phyloP scores from a whole-genome alignment of 1,140 invertebrate genomes.

The Brachionus sp. region DNA sequence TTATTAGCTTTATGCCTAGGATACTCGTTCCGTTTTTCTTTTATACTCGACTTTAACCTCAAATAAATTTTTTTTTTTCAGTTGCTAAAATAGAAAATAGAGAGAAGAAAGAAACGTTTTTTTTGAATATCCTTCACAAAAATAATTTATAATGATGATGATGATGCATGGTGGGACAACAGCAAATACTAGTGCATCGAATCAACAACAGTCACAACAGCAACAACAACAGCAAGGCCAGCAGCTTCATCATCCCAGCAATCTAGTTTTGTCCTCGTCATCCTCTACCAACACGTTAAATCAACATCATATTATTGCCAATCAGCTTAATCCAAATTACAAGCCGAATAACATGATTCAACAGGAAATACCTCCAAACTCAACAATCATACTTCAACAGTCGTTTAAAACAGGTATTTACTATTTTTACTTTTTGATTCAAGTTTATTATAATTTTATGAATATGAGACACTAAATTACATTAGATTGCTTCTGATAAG shows the following conservation, averaged over 20 bases:
- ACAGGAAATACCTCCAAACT: not conserved
- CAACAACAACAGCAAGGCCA: constrained; percentile 7
- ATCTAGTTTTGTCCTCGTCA: constrained; percentile 17
- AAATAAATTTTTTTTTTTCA: not conserved
- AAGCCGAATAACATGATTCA: constrained; percentile 7
- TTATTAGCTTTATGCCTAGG: not conserved
- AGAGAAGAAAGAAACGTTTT: not conserved
- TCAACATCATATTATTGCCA: not conserved
- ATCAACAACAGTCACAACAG: constrained; percentile 2
- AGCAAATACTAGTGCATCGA: constrained; percentile 38
- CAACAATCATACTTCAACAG: not conserved
- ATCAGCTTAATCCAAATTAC: not conserved
- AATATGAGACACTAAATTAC: not conserved
- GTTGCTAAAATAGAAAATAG: constrained; percentile 19
- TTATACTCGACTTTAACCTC: not conserved
- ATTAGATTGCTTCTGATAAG: not conserved
- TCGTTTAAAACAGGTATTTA: constrained; percentile 29
- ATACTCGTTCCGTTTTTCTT: not conserved
- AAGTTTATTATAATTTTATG: not conserved
- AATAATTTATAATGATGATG: constrained; percentile 37
- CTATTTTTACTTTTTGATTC: not conserved
- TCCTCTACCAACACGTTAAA: not conserved
- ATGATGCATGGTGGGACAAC: constrained; percentile 44
- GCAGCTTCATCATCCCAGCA: not conserved
- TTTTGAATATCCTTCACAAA: not conserved